Conservation (phyloP, 2,797 vertebrate genomes). For the Oreochromis mossambicus region DNA sequence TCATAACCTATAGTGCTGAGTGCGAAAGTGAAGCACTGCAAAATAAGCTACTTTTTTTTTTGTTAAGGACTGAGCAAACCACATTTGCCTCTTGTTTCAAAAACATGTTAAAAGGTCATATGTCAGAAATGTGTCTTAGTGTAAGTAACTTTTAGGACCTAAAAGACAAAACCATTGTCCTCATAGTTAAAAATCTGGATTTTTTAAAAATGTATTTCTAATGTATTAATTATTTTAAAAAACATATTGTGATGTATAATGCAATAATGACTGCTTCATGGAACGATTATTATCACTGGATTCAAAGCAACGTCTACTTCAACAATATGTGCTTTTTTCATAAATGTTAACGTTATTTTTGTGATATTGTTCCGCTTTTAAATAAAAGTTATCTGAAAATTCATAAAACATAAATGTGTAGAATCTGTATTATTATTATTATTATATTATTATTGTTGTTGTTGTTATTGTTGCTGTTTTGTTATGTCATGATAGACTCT, state of each 20-base stretch:
- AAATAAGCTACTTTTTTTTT: background rate
- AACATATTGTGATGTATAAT: no score
- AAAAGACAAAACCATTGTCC: background rate
- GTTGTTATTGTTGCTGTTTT: background rate
- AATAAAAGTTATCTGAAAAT: fast-evolving
- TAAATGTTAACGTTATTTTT: background rate
- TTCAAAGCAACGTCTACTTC: background rate
- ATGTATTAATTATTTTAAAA: no score
- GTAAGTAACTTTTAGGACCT: background rate
- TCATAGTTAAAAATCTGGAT: background rate
- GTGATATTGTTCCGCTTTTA: background rate
- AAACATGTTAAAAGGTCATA: background rate
- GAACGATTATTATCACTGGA: background rate
- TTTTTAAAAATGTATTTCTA: fast-evolving
- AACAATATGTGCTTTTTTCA: background rate
- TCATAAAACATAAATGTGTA: background rate
- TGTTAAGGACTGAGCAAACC: background rate
- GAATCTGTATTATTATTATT: background rate
- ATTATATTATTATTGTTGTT: background rate
- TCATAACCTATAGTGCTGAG: fast-evolving
- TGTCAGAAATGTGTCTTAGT: background rate
- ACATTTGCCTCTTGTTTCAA: background rate
- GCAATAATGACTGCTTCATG: background rate
- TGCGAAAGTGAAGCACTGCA: background rate
- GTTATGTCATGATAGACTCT: fast-evolving